Evolutionary conservation across 2,113 vertebrate genomes (phyloP), one percentile per base, ranked within the genome.

Genomic region (Agelaius tricolor): DNA sequence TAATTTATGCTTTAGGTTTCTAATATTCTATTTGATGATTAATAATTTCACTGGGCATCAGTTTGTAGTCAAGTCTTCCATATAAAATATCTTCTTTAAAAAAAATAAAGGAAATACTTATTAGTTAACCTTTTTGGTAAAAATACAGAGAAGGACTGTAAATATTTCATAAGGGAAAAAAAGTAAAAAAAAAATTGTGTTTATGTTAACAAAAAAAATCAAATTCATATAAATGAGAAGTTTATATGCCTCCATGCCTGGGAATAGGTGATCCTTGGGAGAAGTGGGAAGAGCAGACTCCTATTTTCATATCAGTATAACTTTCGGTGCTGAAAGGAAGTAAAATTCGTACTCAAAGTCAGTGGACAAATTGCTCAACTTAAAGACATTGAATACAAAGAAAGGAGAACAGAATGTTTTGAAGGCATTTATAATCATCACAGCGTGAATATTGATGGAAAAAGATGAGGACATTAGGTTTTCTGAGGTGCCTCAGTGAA

Each of bases 111-210:
- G 41, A 31, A 37, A 44, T 35, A 31, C 1, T 63, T 72, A 28
- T 72, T 80, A 41, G n/a, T 52, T 23, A 41, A 39, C 3, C 3
- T n/a, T 84, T 72, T 67, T 33, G 6, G 6, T 44, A 74, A 91
- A 77, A 73, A 55, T 35, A 37, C 20, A 74, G 67, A 54, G 33
- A 90, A 82, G 8, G 9, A 31, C 0, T 1, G 5, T 19, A 66
- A 77, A 73, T 91, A 87, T 81, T 92, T 81, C 12, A 24, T 54
- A n/a, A 66, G 4, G 4, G 17, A 30, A 81, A 46, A 94, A 74
- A 66, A 6, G 3, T 5, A 0, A 37, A 54, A 54, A 65, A 35
- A 7, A 2, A 6, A 3, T n/a, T 46, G 2, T 1, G 1, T 49
- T 57, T 9, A 43, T 54, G 10, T 35, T 58, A 87, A 82, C n/a